Evolutionary conservation across 1,140 invertebrate genomes (phyloP), one percentile per base, ranked within the genome.

Genomic region (Polypedilum pembai): DNA sequence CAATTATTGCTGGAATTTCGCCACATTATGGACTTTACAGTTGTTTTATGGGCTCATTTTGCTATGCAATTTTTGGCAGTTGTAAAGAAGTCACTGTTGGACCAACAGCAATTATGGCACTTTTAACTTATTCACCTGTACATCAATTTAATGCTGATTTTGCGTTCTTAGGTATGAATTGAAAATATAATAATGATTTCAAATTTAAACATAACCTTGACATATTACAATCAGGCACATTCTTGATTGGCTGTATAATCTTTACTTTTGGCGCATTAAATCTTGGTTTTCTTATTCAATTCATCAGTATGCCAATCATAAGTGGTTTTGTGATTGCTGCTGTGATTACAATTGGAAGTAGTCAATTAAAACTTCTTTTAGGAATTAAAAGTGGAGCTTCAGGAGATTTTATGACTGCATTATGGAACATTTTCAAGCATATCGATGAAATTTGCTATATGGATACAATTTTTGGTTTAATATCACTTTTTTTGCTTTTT

Each of bases 301-400:
- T 96, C 81, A 97, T 98, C 79, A 96, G 94, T 0, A 88, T 93
- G 69, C 94, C 95, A 5, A 95, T 98, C 8, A 95, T 95, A 0
- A 94, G 93, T 74, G 94, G 94, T 0, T 98, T 97, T 79, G 96
- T 94, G 0, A 94, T 94, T 21, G 94, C 95, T 12, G 96, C 95
- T 0, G 95, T 95, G 12, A 87, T 98, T 7, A 96, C 95, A 73
- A 97, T 98, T 72, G 91, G 92, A 0, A 87, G 90, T 10, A 93
- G 93, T 0, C 95, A 98, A 83, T 80, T 97, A 0, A 97, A 94
- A 82, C 89, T 89, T 73, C 83, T 96, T 1, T 82, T 95, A 10
- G 94, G 94, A 1, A 82, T 96, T 7, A 87, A 87, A 76, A 91
- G 45, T 56, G 45, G 45, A 0, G 12, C 45, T 56, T 12, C 12